Evolutionary conservation across 2,888 invertebrate genomes (phyloP).

Genomic region (Achlya flavicornis): DNA sequence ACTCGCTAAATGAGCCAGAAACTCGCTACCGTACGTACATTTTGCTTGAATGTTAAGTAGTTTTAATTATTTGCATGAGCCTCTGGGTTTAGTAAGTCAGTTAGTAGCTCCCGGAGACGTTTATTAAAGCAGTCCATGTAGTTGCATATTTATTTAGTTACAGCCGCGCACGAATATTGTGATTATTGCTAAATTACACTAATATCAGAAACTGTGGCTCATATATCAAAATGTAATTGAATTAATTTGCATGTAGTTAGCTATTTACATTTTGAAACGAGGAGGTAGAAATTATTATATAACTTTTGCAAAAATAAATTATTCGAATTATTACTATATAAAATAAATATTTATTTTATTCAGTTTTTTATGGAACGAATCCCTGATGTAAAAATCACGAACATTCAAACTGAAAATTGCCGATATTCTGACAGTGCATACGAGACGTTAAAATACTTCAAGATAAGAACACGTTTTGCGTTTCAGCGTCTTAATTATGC

Average conservation of each 20-base stretch:
- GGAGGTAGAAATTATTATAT: neutral
- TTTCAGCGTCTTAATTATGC: conserved; percentile 70
- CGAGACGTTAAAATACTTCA: conserved; percentile 37
- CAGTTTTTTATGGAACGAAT: neutral
- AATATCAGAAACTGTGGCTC: conserved; percentile 19
- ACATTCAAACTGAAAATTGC: neutral
- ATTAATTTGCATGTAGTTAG: conserved; percentile 11
- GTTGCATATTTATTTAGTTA: conserved; percentile 38
- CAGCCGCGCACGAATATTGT: conserved; percentile 9
- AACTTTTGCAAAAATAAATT: neutral
- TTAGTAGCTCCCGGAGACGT: conserved; percentile 59
- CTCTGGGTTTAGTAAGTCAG: conserved; percentile 55
- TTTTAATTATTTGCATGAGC: conserved; percentile 80
- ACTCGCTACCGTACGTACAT: conserved; percentile 69
- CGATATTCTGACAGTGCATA: neutral
- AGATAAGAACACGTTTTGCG: conserved; percentile 53
- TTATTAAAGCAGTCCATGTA: conserved; percentile 59
- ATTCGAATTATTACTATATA: neutral
- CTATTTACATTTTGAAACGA: neutral
- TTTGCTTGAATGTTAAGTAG: conserved; percentile 81
- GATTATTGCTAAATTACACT: conserved; percentile 16
- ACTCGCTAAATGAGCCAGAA: conserved; percentile 68
- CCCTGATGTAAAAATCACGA: neutral
- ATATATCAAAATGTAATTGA: conserved; percentile 19
- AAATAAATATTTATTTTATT: neutral